Conservation (phyloP, 2,113 vertebrate species). For the Dasyornis broadbenti region DNA sequence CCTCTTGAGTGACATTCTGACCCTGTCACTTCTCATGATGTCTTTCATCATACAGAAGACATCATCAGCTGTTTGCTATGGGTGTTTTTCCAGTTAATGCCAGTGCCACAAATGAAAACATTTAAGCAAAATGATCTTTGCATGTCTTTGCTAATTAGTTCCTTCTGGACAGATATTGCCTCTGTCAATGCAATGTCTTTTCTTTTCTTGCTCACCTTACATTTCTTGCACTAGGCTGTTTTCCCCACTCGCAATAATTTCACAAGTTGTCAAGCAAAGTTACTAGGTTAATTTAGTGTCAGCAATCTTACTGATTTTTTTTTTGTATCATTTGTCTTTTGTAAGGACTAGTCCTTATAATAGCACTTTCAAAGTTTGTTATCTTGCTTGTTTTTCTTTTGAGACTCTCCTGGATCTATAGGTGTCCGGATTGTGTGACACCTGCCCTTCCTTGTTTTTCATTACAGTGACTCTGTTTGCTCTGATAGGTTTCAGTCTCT, state of each 20-base stretch:
- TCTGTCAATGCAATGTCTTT: background rate
- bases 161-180: background rate
- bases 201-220: background rate
- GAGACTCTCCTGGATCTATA: background rate
- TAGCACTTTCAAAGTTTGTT: background rate
- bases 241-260: background rate
- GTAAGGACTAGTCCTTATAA: background rate
- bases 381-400: background rate
- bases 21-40: background rate
- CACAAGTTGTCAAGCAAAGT: background rate
- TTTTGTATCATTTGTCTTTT: background rate
- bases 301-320: background rate
- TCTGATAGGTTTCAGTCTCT: background rate
- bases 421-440: background rate
- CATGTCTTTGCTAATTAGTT: background rate
- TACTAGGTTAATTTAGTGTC: background rate
- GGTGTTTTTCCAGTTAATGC: background rate
- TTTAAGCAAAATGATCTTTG: background rate
- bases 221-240: background rate
- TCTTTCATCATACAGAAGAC: background rate
- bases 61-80: background rate
- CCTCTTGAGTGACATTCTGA: background rate
- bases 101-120: background rate
- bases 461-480: background rate
- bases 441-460: background rate